phyloP scores from a whole-genome alignment of 2,113 vertebrate genomes.

The Arothron firmamentum region DNA sequence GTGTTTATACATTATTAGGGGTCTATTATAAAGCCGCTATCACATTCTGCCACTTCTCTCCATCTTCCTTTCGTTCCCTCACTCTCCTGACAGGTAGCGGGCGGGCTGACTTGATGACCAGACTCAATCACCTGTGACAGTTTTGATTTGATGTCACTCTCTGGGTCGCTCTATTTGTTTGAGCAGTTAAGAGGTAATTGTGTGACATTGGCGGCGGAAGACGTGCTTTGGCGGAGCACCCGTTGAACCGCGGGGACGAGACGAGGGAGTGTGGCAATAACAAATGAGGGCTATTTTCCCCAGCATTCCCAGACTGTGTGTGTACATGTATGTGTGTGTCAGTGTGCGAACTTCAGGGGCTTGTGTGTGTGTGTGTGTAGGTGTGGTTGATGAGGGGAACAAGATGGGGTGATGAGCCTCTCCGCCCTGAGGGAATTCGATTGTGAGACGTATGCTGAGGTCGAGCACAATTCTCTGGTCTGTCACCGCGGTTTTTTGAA shows the following conservation, averaged over 20 bases:
- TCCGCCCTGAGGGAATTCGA: constrained; percentile 66
- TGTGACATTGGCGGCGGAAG: constrained; percentile 91
- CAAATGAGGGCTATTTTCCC: constrained; percentile 79
- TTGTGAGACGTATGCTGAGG: constrained; percentile 67
- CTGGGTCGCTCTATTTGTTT: constrained; percentile 96
- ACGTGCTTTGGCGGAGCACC: constrained; percentile 73
- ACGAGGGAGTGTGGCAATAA: constrained; percentile 79
- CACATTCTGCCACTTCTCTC: constrained; percentile 45
- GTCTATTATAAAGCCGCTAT: constrained; percentile 84
- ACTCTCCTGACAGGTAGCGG: constrained; percentile 77
- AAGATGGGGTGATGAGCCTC: constrained; percentile 62
- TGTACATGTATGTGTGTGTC: constrained; percentile 40
- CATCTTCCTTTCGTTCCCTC: constrained; percentile 48
- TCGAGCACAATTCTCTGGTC: constrained; percentile 49
- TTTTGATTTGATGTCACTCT: constrained; percentile 99
- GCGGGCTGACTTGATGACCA: constrained; percentile 86
- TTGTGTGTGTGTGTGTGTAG: constrained; percentile 27
- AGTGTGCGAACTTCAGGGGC: constrained; percentile 18
- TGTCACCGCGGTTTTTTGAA: constrained; percentile 46
- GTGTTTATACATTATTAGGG: constrained; percentile 93
- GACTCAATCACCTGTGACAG: constrained; percentile 99
- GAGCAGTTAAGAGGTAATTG: constrained; percentile 99
- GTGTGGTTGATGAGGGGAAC: constrained; percentile 48
- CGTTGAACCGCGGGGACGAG: constrained; percentile 74
- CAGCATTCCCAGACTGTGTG: constrained; percentile 56